These are phyloP conservation scores for Eupeodes luniger DNA, from an alignment of 2,888 invertebrate species.

Conservation along the genomic window DNA sequence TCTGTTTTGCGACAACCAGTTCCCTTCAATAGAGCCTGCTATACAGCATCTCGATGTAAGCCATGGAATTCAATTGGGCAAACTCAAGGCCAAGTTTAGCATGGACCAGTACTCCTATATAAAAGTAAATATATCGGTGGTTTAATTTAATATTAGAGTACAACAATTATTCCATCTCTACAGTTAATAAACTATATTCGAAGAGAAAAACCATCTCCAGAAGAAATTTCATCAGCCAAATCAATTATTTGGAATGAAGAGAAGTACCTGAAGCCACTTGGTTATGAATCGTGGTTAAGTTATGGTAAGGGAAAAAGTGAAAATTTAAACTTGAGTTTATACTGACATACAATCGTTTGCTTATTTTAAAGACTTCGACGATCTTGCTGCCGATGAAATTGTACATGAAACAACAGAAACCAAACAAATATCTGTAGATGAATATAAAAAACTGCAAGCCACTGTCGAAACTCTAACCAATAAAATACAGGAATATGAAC, in stretches of 20 bases:
- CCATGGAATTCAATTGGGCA: slow-evolving; percentile 88
- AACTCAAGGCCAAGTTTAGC: slow-evolving; percentile 88
- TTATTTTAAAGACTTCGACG: slow-evolving; percentile 50
- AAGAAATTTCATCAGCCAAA: slow-evolving; percentile 85
- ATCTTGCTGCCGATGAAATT: slow-evolving; percentile 53
- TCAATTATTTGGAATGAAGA: slow-evolving; percentile 90
- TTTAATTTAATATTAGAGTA: slow-evolving; percentile 80
- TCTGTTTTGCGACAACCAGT: slow-evolving; percentile 89
- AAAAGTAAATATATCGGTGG: slow-evolving; percentile 83
- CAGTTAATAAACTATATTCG: slow-evolving; percentile 91
- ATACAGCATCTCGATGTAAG: slow-evolving; percentile 87
- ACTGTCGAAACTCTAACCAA: slow-evolving; percentile 83
- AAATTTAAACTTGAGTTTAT: not conserved
- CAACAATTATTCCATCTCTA: slow-evolving; percentile 26
- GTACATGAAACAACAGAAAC: not conserved
- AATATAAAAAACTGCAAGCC: slow-evolving; percentile 54
- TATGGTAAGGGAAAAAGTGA: slow-evolving; percentile 87
- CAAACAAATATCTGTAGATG: slow-evolving; percentile 37
- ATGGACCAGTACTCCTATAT: slow-evolving; percentile 94
- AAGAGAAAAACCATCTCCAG: slow-evolving; percentile 86
- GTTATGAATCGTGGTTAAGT: slow-evolving; percentile 92
- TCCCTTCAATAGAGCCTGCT: slow-evolving; percentile 87
- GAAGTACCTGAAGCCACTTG: slow-evolving; percentile 90
- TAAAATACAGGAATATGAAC: slow-evolving; percentile 85
- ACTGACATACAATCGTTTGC: no score